A percentile compares a stretch with the other conserved stretches of the same genome.
phyloP scores from a whole-genome alignment of 2,797 vertebrate genomes.

The Aeoliscus strigatus region DNA sequence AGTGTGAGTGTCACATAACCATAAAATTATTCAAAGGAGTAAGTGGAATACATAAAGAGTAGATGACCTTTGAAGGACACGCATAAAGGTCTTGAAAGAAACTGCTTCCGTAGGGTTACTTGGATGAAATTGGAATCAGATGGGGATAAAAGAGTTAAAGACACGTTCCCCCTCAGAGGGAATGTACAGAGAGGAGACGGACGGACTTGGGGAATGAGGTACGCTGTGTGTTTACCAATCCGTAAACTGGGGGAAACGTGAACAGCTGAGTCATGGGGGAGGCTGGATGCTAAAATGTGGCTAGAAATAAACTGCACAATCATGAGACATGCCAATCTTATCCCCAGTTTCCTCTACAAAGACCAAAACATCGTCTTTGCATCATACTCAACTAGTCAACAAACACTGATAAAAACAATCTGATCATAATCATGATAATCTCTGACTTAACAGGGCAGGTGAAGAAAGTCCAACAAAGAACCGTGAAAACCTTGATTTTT shows the following conservation, averaged over 20 bases:
- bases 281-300: no score
- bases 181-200: slow-evolving; percentile 22
- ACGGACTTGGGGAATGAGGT: not conserved
- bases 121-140: slow-evolving; percentile 49
- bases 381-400: no score
- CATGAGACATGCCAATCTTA: no score
- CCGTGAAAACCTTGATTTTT: no score
- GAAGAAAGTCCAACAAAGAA: no score
- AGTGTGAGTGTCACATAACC: no score
- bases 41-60: not conserved
- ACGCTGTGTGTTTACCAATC: slow-evolving; percentile 11
- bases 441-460: no score
- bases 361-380: no score
- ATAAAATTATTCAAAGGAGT: not conserved
- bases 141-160: slow-evolving; percentile 37
- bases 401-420: no score
- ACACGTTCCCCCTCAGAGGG: slow-evolving; percentile 26
- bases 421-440: no score
- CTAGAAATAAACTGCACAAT: no score
- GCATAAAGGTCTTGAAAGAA: slow-evolving; percentile 19
- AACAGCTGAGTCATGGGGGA: slow-evolving; percentile 36
- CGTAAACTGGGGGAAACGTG: slow-evolving; percentile 34
- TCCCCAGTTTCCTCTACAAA: slow-evolving; percentile 20
- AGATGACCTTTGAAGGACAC: not conserved
- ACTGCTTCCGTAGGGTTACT: slow-evolving; percentile 32